phyloP scores from a whole-genome alignment of 2,797 vertebrate genomes.

The Myotis vivesi region DNA sequence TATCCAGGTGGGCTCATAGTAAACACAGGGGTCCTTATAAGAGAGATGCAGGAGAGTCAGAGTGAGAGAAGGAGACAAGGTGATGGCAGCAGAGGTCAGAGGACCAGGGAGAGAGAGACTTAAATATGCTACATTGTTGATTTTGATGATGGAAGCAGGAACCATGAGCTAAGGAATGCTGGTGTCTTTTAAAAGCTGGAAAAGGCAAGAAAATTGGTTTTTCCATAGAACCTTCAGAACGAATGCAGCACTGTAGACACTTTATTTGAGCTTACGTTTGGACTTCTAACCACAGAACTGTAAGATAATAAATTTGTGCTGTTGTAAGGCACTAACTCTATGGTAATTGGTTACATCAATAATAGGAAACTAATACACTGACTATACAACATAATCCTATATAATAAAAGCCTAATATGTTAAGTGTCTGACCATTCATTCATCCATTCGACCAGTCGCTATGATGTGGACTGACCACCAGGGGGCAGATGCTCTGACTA shows the following conservation, averaged over 20 bases:
- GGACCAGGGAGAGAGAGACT: background rate
- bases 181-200: background rate
- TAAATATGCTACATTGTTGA: background rate
- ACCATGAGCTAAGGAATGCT: background rate
- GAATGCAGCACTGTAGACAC: background rate
- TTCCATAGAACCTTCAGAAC: background rate
- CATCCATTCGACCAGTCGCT: too few species aligned
- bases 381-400: background rate
- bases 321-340: background rate
- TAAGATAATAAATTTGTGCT: background rate
- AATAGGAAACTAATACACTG: background rate
- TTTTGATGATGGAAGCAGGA: background rate
- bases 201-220: background rate
- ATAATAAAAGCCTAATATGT: too few species aligned
- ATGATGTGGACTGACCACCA: too few species aligned
- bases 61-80: background rate
- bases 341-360: background rate
- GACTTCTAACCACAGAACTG: background rate
- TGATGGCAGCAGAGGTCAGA: background rate
- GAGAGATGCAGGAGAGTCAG: background rate
- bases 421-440: too few species aligned
- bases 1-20: background rate
- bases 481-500: too few species aligned
- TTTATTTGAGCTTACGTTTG: background rate
- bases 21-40: background rate